Base-by-base conservation (phyloP, 2,888 invertebrate genomes). In the Leptinotarsa peninsularis region DNA sequence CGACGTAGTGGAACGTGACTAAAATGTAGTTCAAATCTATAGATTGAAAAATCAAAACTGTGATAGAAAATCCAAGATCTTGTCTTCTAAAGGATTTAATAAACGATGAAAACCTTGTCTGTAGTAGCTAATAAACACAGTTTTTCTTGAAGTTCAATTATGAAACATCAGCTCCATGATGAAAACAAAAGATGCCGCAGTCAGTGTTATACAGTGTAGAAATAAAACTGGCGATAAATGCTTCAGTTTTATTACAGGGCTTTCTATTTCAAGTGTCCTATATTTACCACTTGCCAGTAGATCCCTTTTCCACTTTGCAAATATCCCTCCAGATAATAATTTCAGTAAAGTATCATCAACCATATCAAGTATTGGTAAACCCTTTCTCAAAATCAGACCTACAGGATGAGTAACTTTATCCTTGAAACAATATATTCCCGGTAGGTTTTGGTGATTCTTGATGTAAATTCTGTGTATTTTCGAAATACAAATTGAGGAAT, bases 331-430 rank as follows among this genome's bases (percentile, higher is more conserved):
- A 58, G 50, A 71, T 13, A 73, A 52, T 4, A 78, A 72, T 60
- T 54, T 73, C n/a, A 43, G 17, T 18, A 78, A 66, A 33, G 72
- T 49, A 4, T 71, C 54, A 52, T 78, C 67, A 23, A 76, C 63
- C 43, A 27, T 67, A 2, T 72, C 43, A 17, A 68, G 66, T 10
- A 78, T 21, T 14, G 76, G 78, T 66, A 76, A 72, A 21, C 78
- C 78, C 27, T 76, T 76, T 23, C 74, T 72, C 76, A 78, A 73
- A 21, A 78, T 56, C 56, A 76, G 70, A 56, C 49, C 72, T 18
- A 78, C 67, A 17, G 74, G 70, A 66, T 67, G 76, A 33, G 56
- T 69, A 15, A 78, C 33, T 63, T 43, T 4, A 15, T 67, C 67
- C 50, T 72, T 58, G 49, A 78, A 18, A 56, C 76, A 78, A 54